Evolutionary conservation across 2,797 vertebrate genomes (phyloP).

Genomic region (Anniella stebbinsi): DNA sequence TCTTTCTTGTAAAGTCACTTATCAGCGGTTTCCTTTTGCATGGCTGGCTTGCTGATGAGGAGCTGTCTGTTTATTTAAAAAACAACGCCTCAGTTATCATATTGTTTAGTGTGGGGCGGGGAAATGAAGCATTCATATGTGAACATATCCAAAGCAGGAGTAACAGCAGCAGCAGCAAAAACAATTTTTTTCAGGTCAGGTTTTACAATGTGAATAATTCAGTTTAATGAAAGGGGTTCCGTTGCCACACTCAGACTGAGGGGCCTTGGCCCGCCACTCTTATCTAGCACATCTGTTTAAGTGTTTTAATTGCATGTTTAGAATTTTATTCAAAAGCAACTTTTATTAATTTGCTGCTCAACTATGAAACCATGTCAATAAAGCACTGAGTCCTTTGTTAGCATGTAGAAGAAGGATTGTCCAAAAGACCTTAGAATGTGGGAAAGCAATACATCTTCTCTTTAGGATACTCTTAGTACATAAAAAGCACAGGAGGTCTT

Average conservation of each 20-base stretch:
- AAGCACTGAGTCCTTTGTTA: neutral
- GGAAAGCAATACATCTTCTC: neutral
- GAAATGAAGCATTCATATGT: slow-evolving; percentile 52
- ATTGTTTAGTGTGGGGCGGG: slow-evolving; percentile 65
- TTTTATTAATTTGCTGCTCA: neutral
- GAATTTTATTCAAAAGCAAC: slow-evolving; percentile 1
- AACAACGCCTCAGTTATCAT: slow-evolving; percentile 73
- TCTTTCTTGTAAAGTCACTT: slow-evolving; percentile 74
- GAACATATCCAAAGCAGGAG: slow-evolving; percentile 37
- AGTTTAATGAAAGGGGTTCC: neutral
- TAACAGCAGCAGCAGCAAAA: slow-evolving; percentile 32
- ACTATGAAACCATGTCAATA: neutral
- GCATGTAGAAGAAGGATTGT: neutral
- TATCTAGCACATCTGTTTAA: neutral
- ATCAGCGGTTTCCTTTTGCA: slow-evolving; percentile 73
- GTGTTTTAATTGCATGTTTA: slow-evolving; percentile 17
- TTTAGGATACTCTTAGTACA: neutral
- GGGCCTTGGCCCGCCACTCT: neutral
- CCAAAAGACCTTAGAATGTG: neutral
- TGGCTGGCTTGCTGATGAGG: slow-evolving; percentile 67
- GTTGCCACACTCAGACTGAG: neutral
- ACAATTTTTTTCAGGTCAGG: slow-evolving; percentile 18
- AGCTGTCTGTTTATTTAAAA: slow-evolving; percentile 76
- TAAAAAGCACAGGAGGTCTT: neutral
- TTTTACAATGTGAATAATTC: slow-evolving; percentile 17